Evolutionary conservation across 1,140 invertebrate genomes (phyloP), one percentile per base, ranked within the genome.

Genomic region (Pogonomyrmex californicus): DNA sequence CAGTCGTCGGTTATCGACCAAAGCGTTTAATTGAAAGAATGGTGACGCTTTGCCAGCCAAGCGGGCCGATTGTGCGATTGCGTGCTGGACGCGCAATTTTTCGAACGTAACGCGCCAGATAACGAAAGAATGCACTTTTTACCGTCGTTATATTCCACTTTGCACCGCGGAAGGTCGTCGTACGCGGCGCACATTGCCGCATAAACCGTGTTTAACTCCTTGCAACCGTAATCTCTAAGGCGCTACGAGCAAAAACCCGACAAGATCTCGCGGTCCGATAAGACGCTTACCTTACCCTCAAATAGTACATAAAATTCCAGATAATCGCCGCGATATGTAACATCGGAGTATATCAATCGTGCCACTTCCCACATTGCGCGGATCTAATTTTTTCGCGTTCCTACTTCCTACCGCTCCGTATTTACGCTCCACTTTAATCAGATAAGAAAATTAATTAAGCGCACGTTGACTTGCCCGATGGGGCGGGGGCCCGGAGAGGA

Each of bases 41-140:
- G 58, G 49, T 41, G 68, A 63, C 36, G 58, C 12, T 66, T 70
- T 30, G n/a, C 10, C 12, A 12, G 73, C 54, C 49, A 79, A 88
- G 88, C 73, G 65, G 41, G 36, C 23, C 12, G 47, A 44, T 49
- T 23, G 23, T 23, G 12, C 47, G 63, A 87, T 30, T 56, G 51
- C 62, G 47, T 70, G 49, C 14, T 36, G 49, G 47, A 23, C 51
- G 58, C 23, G 65, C 12, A 56, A 44, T 70, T 71, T 58, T 65
- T 33, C 56, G 54, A 36, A 47, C 10, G 62, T 63, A 47, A 68
- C 86, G 10, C 49, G 62, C 23, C 33, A 86, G 88, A 86, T 89
- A 89, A 89, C 73, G 87, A 70, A 89, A 89, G 88, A 87, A 90
- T 89, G 60, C 78, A 23, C 38, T 77, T 81, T 87, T 87, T 89